These are phyloP conservation scores for Microplitis mediator DNA, from an alignment of 1,140 invertebrate species.

Conservation along the genomic window DNA sequence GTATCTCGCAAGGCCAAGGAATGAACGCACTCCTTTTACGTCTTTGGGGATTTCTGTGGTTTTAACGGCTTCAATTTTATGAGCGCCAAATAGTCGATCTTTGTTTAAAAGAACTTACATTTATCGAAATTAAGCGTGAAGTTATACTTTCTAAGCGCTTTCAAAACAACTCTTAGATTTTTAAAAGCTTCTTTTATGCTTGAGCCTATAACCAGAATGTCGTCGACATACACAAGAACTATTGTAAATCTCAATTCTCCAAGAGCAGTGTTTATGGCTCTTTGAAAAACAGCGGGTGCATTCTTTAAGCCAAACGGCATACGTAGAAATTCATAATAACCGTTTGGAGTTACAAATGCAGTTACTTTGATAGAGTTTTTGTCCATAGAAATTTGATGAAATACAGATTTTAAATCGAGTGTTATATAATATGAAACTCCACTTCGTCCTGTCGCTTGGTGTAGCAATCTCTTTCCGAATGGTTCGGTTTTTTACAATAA, in stretches of 20 bases:
- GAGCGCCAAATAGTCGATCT: conserved; percentile 40
- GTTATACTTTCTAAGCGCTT: background rate
- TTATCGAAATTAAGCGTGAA: background rate
- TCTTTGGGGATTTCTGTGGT: conserved; percentile 42
- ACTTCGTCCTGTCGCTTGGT: background rate
- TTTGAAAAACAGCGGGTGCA: conserved; percentile 48
- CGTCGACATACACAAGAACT: conserved; percentile 37
- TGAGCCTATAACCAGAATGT: conserved; percentile 32
- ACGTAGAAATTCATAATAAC: background rate
- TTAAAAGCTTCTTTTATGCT: conserved; percentile 27
- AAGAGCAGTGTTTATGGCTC: conserved; percentile 22
- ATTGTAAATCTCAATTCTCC: background rate
- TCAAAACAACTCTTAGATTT: conserved; percentile 25
- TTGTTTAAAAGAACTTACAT: conserved; percentile 35
- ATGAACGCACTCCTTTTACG: conserved; percentile 42
- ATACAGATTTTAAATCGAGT: too few relatives aligned
- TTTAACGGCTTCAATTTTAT: conserved; percentile 47
- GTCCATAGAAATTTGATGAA: too few relatives aligned
- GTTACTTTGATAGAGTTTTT: too few relatives aligned
- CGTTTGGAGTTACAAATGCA: background rate
- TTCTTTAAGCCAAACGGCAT: too few relatives aligned
- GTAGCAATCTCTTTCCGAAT: background rate
- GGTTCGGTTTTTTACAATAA: background rate
- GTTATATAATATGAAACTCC: too few relatives aligned
- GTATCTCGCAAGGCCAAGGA: conserved; percentile 45